A percentile compares a stretch with the other conserved stretches of the same genome.
These are phyloP conservation scores for Perognathus longimembris DNA, from an alignment of 2,113 vertebrate species.

Conservation along the genomic window DNA sequence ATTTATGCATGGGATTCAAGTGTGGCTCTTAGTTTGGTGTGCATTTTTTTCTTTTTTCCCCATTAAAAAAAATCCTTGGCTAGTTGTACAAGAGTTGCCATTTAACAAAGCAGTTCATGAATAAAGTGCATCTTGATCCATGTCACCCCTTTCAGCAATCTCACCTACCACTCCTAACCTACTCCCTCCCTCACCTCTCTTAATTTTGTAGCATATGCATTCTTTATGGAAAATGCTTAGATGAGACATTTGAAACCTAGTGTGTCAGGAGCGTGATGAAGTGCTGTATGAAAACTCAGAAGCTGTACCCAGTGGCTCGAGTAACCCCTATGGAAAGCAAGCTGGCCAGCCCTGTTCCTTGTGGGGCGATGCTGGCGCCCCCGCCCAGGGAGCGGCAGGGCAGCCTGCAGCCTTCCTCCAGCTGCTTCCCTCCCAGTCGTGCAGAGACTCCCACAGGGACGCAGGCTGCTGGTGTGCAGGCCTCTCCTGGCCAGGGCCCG, in stretches of 20 bases:
- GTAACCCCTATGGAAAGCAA: background rate
- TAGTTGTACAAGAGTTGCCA: no score
- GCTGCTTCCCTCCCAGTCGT: fast-evolving
- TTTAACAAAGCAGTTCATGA: no score
- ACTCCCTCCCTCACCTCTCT: no score
- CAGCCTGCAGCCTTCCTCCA: background rate
- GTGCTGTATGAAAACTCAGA: background rate
- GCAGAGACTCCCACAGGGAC: fast-evolving
- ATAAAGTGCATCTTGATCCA: no score
- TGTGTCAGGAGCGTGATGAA: background rate
- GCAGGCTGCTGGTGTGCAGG: fast-evolving
- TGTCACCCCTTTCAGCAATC: no score
- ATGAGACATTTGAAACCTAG: background rate
- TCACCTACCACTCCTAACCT: no score
- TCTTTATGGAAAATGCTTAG: conserved; percentile 16
- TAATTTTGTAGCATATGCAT: no score
- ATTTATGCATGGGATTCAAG: background rate
- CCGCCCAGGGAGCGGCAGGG: background rate
- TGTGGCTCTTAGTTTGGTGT: background rate
- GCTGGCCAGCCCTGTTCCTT: background rate
- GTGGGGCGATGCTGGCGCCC: fast-evolving
- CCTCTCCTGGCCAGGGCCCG: background rate
- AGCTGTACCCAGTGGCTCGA: background rate
- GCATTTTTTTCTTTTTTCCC: background rate
- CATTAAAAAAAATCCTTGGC: no score